phyloP scores from a whole-genome alignment of 1,140 invertebrate species.

The Tetramorium alpestre region DNA sequence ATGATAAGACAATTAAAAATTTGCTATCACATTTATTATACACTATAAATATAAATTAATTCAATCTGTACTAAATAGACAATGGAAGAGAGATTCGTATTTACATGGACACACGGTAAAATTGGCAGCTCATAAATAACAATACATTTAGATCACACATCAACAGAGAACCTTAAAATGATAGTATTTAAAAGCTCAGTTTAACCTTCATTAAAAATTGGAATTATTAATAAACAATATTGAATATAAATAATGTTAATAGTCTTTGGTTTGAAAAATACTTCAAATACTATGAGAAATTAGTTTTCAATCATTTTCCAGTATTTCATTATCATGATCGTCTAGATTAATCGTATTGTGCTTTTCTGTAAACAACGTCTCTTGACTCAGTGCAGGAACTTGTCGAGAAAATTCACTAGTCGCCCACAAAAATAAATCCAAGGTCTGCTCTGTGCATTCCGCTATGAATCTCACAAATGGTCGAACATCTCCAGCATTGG shows the following conservation, averaged over 20 bases:
- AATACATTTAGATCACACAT: constrained; percentile 1
- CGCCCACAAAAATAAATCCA: constrained; percentile 97
- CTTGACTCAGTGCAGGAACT: constrained; percentile 85
- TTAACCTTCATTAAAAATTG: constrained; percentile 2
- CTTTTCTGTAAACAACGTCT: constrained; percentile 76
- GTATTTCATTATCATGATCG: constrained; percentile 63
- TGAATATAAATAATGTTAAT: constrained; percentile 16
- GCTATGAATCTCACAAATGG: constrained; percentile 98
- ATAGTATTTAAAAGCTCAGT: background rate
- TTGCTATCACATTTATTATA: constrained; percentile 24
- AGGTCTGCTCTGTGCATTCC: constrained; percentile 95
- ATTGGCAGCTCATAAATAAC: constrained; percentile 30
- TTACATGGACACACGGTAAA: constrained; percentile 20
- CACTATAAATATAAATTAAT: constrained; percentile 32
- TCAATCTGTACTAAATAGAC: background rate
- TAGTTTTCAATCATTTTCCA: constrained; percentile 72
- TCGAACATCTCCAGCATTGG: constrained; percentile 96
- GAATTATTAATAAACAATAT: constrained; percentile 44
- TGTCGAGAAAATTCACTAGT: constrained; percentile 87
- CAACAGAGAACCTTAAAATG: background rate
- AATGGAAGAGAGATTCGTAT: constrained; percentile 49
- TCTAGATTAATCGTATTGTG: constrained; percentile 79
- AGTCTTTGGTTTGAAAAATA: constrained; percentile 66
- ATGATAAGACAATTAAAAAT: background rate
- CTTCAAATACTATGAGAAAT: background rate